Base-by-base conservation (phyloP, 2,888 invertebrate species). In the Syritta pipiens region DNA sequence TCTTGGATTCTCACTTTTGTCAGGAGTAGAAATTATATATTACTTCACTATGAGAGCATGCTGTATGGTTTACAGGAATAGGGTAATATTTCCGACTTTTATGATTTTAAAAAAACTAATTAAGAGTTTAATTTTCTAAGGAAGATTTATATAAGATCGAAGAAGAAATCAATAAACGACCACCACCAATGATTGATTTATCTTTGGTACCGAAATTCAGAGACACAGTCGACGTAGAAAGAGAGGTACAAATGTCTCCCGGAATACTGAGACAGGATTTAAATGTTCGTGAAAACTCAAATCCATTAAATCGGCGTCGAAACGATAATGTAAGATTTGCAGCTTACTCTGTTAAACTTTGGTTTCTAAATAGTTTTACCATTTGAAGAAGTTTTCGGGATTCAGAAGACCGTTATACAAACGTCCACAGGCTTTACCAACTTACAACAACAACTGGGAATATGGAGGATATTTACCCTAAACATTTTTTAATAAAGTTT, bases 21-120 rank as follows among this genome's bases (percentile, higher is more conserved):
- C 94, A 0, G 94, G 93, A 0, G 93, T 94, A 7, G 95, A 95
- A 88, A 90, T 95, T 22, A 86, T 94, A 28, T 95, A 95, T 86
- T 95, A 94, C 85, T 94, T 95, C 85, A 93, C 93, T 0, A 87
- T 95, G 82, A 90, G 95, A 48, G 92, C 89, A 12, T 88, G 86
- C 44, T 89, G 89, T 51, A 89, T 89, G 89, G 86, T 89, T 3
- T 89, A 89, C 74, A 87, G 86, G 67, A 87, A 88, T 83, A 84
- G 86, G 46, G 89, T 88, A 83, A 82, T 81, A 4, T 12, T 10
- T 35, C 28, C 17, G 6, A 10, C 26, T 53, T 40, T 20, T 59
- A 0, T 0, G 12, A 10, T 22, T 6, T 37, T 32, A 3, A 22
- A 10, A 46, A 3, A 7, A n/a, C 2, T 35, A 5, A 9, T 24